Base-by-base conservation (phyloP, 2,113 vertebrate species). In the Colistium nudipinnis region DNA sequence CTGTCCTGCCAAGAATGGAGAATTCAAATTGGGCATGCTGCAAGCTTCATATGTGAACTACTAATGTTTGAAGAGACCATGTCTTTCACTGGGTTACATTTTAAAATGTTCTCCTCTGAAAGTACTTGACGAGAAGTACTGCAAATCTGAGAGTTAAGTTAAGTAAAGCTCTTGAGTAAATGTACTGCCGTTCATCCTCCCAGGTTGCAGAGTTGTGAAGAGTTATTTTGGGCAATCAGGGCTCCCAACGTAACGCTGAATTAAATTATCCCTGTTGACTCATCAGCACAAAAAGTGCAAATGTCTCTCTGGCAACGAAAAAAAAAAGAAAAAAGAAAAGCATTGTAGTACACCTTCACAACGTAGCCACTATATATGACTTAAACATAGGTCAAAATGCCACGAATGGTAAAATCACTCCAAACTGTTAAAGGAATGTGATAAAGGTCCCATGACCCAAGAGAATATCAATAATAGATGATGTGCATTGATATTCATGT, bases 211-310 rank as follows among this genome's bases (percentile, higher is more conserved):
- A 13, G 17, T 30, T 20, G n/a, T 35, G 30, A 35, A 14, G 30
- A 19, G 51, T 19, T 35, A 35, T 35, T 54, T 54, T 30, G 22
- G 17, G 28, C 28, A 33, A 19, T n/a, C 51, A 7, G 16, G 13
- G 5, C 14, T 53, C 27, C 39, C 20, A 54, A 9, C 24, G 44
- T 24, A 55, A 66, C 1, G 22, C 36, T 57, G 20, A 44, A 39
- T 38, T 9, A 28, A 49, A 30, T 19, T 28, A 19, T 49, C 17
- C 33, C n/a, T 22, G 43, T 10, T 39, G 24, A 59, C 36, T 59
- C 43, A 59, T 30, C 33, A 59, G 52, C 4, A 28, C 17, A 57
- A 68, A 68, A 30, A 57, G 19, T 30, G 38, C 20, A 24, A 56
- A 22, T 43, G 14, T 44, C 38, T 33, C 30, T 19, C 43, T 24